Evolutionary conservation across 37 sponge, comb jelly and placozoan genomes (phyloP).

Genomic region (Corticium candelabrum): DNA sequence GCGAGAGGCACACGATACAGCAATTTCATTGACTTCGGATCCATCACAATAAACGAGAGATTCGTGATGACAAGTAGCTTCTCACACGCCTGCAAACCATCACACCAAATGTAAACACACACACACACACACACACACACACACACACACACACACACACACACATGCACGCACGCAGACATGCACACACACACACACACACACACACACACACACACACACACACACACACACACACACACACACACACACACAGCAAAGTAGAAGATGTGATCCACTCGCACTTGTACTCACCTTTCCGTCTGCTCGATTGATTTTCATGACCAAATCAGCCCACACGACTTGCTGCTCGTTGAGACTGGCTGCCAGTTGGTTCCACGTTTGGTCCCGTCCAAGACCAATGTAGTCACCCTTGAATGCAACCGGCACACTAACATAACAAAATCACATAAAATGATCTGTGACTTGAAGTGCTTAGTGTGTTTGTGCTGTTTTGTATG

Average conservation of each 20-base stretch:
- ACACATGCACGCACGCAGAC: too few species aligned
- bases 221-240: neutral
- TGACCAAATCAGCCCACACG: conserved; percentile 70
- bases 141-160: conserved; percentile 5
- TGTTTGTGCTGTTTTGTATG: too few species aligned
- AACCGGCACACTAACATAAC: conserved; percentile 38
- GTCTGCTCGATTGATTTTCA: conserved; percentile 62
- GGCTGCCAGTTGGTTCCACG: conserved; percentile 50
- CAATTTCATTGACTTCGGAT: conserved; percentile 40
- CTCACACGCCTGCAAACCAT: neutral
- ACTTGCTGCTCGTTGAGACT: conserved; percentile 42
- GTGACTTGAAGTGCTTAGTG: too few species aligned
- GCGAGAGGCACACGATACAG: conserved; percentile 41
- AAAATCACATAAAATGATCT: too few species aligned
- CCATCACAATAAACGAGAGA: conserved; percentile 47
- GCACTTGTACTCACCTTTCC: conserved; percentile 34
- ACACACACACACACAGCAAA: too few species aligned
- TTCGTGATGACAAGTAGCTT: conserved; percentile 39
- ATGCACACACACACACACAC: too few species aligned
- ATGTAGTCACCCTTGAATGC: conserved; percentile 66
- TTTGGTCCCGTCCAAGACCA: conserved; percentile 31
- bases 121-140: conserved; percentile 2
- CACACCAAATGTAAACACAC: conserved; percentile 5
- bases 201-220: conserved; percentile 5
- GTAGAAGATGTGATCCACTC: neutral